A percentile compares a stretch with the other conserved stretches of the same genome.
phyloP scores from a whole-genome alignment of 2,888 invertebrate species.

The Campaea margaritaria region DNA sequence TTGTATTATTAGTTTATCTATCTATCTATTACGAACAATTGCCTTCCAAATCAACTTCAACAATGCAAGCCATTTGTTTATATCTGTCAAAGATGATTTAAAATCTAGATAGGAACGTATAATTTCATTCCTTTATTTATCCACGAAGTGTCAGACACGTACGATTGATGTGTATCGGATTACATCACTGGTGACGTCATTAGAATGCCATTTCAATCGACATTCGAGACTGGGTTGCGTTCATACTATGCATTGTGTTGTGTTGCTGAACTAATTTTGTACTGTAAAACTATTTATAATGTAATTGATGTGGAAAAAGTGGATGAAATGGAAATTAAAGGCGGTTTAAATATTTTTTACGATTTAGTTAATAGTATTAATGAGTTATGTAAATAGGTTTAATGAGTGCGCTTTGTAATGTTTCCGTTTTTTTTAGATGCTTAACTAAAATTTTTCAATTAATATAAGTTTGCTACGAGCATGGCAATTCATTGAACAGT shows the following conservation, averaged over 20 bases:
- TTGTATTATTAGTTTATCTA: too few species aligned
- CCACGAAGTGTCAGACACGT: slow-evolving; percentile 39
- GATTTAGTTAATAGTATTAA: too few species aligned
- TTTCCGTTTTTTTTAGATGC: too few species aligned
- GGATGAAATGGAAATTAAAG: background rate
- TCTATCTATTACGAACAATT: too few species aligned
- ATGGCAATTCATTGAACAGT: too few species aligned
- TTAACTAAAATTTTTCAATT: too few species aligned
- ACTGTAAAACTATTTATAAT: background rate
- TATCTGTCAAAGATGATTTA: slow-evolving; percentile 37
- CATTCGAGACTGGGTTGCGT: slow-evolving; percentile 55
- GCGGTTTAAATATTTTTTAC: too few species aligned
- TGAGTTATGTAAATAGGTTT: too few species aligned
- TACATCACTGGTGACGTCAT: slow-evolving; percentile 80
- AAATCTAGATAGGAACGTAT: slow-evolving; percentile 35
- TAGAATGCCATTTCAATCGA: slow-evolving; percentile 62
- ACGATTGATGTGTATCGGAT: slow-evolving; percentile 58
- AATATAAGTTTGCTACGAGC: too few species aligned
- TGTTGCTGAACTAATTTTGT: background rate
- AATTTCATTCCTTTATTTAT: slow-evolving; percentile 39
- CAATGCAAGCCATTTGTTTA: slow-evolving; percentile 27
- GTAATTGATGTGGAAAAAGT: background rate
- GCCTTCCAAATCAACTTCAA: slow-evolving; percentile 16
- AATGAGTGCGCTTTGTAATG: too few species aligned
- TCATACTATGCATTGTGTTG: slow-evolving; percentile 24